Evolutionary conservation across 2,888 invertebrate genomes (phyloP).

Genomic region (Allacma fusca): DNA sequence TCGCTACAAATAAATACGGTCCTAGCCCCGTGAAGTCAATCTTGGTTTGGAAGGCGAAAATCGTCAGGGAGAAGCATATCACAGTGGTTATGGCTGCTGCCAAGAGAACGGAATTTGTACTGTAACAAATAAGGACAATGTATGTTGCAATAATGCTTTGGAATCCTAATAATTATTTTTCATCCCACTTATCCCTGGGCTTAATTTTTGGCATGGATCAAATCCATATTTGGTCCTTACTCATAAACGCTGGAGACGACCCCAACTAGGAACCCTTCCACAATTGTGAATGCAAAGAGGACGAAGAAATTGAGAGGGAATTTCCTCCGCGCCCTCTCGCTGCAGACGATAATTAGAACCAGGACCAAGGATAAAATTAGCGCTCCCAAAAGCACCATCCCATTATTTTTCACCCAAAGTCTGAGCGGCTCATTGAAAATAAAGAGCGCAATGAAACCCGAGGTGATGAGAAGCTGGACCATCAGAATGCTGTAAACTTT

Average conservation of each 20-base stretch:
- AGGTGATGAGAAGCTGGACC: slow-evolving; percentile 68
- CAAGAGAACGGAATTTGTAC: too few species aligned
- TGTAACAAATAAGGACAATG: too few species aligned
- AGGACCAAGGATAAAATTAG: slow-evolving; percentile 50
- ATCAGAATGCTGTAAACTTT: slow-evolving; percentile 70
- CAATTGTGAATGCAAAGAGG: slow-evolving; percentile 81
- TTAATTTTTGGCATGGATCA: too few species aligned
- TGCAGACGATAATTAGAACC: slow-evolving; percentile 71
- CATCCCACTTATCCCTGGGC: too few species aligned
- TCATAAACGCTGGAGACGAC: slow-evolving; percentile 73
- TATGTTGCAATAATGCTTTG: too few species aligned
- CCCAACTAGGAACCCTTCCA: slow-evolving; percentile 83
- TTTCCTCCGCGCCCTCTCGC: slow-evolving; percentile 80
- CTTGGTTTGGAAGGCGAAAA: too few species aligned
- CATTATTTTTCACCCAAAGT: background rate
- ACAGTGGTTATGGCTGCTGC: too few species aligned
- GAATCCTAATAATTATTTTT: too few species aligned
- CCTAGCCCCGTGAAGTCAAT: too few species aligned
- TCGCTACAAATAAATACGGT: too few species aligned
- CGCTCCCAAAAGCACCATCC: slow-evolving; percentile 28
- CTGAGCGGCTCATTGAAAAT: slow-evolving; percentile 59
- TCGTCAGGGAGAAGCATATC: too few species aligned
- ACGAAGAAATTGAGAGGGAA: slow-evolving; percentile 89
- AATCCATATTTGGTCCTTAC: too few species aligned
- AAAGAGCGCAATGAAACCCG: slow-evolving; percentile 66